Percentiles rank a stretch among this genome's conserved stretches.
Conservation (phyloP, 2,113 vertebrate genomes). For the Bostrychus sinensis region DNA sequence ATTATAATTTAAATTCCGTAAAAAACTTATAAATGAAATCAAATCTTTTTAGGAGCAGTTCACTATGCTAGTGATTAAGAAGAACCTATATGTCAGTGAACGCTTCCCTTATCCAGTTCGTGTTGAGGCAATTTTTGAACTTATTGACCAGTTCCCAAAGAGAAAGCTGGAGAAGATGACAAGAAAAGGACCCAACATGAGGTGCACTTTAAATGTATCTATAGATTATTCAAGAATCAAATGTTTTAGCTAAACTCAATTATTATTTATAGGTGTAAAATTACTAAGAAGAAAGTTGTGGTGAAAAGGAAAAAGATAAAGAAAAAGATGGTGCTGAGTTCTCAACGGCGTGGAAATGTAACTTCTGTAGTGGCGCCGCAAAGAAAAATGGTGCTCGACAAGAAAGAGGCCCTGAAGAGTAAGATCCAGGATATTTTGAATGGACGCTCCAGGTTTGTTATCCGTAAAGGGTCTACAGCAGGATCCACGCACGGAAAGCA, state of each 20-base stretch:
- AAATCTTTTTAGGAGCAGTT: conserved; percentile 70
- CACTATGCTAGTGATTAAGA: conserved; percentile 81
- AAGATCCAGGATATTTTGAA: conserved; percentile 78
- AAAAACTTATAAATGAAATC: background rate
- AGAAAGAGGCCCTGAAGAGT: conserved; percentile 72
- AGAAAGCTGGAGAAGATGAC: conserved; percentile 81
- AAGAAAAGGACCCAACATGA: conserved; percentile 71
- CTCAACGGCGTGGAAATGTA: conserved; percentile 56
- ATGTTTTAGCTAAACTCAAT: background rate
- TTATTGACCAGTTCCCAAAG: conserved; percentile 80
- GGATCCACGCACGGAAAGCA: conserved; percentile 17
- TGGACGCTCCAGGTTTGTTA: conserved; percentile 77
- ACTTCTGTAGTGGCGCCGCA: conserved; percentile 38
- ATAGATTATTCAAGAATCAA: background rate
- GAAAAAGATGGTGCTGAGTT: conserved; percentile 52
- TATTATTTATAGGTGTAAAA: conserved; percentile 63
- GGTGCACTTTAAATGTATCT: conserved; percentile 21
- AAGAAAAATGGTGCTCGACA: conserved; percentile 51
- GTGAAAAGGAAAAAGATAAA: conserved; percentile 61
- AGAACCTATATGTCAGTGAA: conserved; percentile 77
- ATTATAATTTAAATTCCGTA: background rate
- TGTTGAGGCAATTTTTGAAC: conserved; percentile 77
- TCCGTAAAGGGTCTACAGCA: conserved; percentile 57
- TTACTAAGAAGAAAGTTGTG: conserved; percentile 70
- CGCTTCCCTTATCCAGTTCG: conserved; percentile 83